Evolutionary conservation across 2,888 invertebrate genomes (phyloP).

Genomic region (Myopa testacea): DNA sequence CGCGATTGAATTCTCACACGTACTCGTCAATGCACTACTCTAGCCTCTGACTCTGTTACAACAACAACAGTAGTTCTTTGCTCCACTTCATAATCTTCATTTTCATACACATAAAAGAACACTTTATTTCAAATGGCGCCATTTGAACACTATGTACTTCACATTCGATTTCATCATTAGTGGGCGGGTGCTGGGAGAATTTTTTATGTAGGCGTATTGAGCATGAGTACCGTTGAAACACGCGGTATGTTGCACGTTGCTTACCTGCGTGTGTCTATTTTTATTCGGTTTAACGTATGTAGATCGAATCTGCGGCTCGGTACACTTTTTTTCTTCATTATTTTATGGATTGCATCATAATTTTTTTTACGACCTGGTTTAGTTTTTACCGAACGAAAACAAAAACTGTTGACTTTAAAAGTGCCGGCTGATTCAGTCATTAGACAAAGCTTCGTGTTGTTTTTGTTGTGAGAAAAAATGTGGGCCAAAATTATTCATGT

Average conservation of each 20-base stretch:
- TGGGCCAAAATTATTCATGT: neutral
- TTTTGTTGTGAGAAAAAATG: slow-evolving; percentile 10
- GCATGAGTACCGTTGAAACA: neutral
- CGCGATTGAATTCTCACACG: too few species aligned
- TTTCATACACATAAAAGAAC: too few species aligned
- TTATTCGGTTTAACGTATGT: neutral
- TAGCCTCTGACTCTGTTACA: too few species aligned
- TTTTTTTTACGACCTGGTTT: slow-evolving; percentile 17
- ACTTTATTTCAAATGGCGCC: too few species aligned
- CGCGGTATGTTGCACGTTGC: too few species aligned
- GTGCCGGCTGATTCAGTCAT: neutral
- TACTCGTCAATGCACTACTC: too few species aligned
- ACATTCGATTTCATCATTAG: slow-evolving; percentile 13
- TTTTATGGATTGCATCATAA: slow-evolving; percentile 5
- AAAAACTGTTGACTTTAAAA: neutral
- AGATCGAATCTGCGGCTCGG: too few species aligned
- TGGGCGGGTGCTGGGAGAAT: neutral
- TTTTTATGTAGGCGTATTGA: neutral
- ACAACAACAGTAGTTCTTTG: too few species aligned
- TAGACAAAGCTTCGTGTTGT: neutral
- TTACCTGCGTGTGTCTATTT: neutral
- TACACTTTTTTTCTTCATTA: neutral
- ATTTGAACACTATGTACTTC: too few species aligned
- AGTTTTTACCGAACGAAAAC: neutral
- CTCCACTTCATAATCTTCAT: too few species aligned